A percentile compares a stretch with the other conserved stretches of the same genome.
phyloP scores from a whole-genome alignment of 2,888 invertebrate genomes.

The Cacoxenus indagator region DNA sequence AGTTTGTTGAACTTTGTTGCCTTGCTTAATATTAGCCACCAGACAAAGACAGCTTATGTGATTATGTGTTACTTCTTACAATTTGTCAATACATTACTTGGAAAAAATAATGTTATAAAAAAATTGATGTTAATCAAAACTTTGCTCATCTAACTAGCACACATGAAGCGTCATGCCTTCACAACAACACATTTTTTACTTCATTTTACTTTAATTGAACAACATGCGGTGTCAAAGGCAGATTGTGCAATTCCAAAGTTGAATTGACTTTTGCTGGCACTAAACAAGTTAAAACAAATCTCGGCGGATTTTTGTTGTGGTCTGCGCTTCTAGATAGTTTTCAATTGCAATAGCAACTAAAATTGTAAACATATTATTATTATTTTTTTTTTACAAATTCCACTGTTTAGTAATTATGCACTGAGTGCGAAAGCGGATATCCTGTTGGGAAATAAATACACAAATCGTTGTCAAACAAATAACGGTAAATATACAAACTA shows the following conservation, averaged over 20 bases:
- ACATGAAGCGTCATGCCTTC: not conserved
- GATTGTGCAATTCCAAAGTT: conserved; percentile 52
- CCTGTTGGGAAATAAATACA: too few species aligned
- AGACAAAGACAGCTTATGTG: too few species aligned
- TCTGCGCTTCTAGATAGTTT: not conserved
- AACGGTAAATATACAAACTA: too few species aligned
- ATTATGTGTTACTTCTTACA: too few species aligned
- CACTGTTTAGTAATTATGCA: too few species aligned
- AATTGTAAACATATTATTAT: too few species aligned
- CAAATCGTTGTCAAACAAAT: too few species aligned
- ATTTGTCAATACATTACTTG: too few species aligned
- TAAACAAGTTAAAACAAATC: conserved; percentile 8
- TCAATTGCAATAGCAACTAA: not conserved
- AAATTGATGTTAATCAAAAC: conserved; percentile 54
- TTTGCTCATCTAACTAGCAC: conserved; percentile 42
- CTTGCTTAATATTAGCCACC: too few species aligned
- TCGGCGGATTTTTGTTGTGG: not conserved
- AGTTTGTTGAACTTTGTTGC: too few species aligned
- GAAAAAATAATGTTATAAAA: conserved; percentile 4
- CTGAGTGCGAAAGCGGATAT: too few species aligned
- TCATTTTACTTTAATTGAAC: not conserved
- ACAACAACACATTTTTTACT: not conserved
- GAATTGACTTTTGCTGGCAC: conserved; percentile 53
- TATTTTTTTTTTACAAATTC: too few species aligned
- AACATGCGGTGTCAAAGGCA: not conserved